Conservation (phyloP, 2,113 vertebrate species). For the Archocentrus centrarchus region DNA sequence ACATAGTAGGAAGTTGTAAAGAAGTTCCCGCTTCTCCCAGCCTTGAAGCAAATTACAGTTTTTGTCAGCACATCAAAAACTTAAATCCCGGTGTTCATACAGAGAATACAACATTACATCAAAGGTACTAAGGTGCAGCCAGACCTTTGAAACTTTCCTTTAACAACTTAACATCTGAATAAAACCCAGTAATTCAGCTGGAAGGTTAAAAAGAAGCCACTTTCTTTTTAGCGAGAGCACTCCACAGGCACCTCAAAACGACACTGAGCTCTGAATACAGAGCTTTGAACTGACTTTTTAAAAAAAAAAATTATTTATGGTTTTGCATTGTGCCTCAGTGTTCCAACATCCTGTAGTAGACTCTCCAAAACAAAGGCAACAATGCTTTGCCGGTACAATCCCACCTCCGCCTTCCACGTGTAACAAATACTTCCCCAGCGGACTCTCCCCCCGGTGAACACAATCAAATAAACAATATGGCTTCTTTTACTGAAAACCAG, state of each 20-base stretch:
- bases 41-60: not conserved
- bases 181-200: not conserved
- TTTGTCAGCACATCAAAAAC: slow-evolving; percentile 7
- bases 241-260: slow-evolving; percentile 39
- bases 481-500: slow-evolving; percentile 70
- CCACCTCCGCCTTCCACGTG: slow-evolving; percentile 66
- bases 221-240: slow-evolving; percentile 4
- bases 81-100: not conserved
- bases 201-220: slow-evolving; percentile 21
- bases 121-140: not conserved
- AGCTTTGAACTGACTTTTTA: slow-evolving; percentile 33
- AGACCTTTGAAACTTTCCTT: not conserved
- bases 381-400: slow-evolving; percentile 38
- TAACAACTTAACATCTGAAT: not conserved
- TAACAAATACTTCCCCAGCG: slow-evolving; percentile 68
- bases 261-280: slow-evolving; percentile 18
- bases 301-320: not conserved
- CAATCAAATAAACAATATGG: slow-evolving; percentile 78
- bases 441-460: slow-evolving; percentile 71
- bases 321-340: slow-evolving; percentile 47
- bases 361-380: slow-evolving; percentile 68
- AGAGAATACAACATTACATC: not conserved
- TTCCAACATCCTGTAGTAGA: slow-evolving; percentile 60
- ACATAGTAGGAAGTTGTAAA: not conserved
- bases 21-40: not conserved